Evolutionary conservation across 2,888 invertebrate species (phyloP).

Genomic region (Chalcis sispes): DNA sequence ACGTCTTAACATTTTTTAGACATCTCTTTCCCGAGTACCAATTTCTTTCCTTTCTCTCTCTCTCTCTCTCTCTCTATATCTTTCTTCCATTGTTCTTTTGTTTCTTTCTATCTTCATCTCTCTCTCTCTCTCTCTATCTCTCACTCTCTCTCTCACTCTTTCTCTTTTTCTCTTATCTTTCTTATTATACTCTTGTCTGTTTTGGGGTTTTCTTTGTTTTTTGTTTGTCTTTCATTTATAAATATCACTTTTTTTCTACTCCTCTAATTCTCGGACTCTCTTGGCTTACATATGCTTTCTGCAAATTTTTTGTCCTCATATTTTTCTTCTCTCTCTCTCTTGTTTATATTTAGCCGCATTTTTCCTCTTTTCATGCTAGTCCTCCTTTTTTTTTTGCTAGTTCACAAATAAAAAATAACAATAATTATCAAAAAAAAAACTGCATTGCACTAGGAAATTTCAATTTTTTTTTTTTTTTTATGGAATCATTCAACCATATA

Average conservation of each 20-base stretch:
- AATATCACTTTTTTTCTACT: background rate
- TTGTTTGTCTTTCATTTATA: background rate
- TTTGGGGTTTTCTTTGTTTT: background rate
- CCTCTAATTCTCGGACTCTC: background rate
- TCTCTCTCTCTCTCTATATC: background rate
- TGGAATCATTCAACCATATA: too few species aligned
- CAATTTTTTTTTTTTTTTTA: too few species aligned
- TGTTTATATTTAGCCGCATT: too few species aligned
- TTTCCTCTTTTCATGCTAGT: too few species aligned
- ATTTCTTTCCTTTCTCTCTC: constrained; percentile 20
- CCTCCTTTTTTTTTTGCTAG: too few species aligned
- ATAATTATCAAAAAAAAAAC: too few species aligned
- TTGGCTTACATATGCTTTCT: background rate
- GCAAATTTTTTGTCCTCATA: background rate
- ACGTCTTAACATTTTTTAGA: constrained; percentile 48
- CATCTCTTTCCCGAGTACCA: constrained; percentile 8
- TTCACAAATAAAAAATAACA: too few species aligned
- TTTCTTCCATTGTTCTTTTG: background rate
- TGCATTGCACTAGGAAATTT: too few species aligned
- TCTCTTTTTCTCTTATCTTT: background rate
- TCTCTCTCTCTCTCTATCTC: background rate
- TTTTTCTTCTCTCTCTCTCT: constrained; percentile 14
- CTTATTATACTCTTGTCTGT: background rate
- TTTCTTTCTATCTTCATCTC: background rate
- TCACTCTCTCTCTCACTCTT: background rate